Evolutionary conservation across 2,797 vertebrate genomes (phyloP), one percentile per base, ranked within the genome.

Genomic region (Apodemus agrarius): DNA sequence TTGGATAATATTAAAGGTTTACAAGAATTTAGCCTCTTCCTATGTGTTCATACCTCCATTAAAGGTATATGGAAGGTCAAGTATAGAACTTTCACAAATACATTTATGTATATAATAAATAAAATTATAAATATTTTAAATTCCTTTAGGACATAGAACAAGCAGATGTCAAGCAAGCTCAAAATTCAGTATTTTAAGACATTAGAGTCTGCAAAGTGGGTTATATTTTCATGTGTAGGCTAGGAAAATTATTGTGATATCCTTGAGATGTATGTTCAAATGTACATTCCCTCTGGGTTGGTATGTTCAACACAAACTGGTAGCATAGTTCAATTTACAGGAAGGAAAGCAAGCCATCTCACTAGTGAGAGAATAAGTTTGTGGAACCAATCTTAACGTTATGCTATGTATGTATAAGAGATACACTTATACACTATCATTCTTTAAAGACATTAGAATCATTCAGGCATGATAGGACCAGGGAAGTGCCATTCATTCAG

Each of bases 361-460:
- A 96, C 93, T 97, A 94, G 31, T 52, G 93, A 94, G 88, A 74
- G 13, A 95, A 95, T 95, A 96, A 94, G 91, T 96, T 75, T 76
- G 22, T 54, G 1, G 24, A 89, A n/a, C 17, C 43, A 94, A 67
- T 91, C 80, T 96, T 87, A 76, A 49, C 69, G 31, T 46, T 85
- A 37, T 82, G 72, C 80, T 43, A 3, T 52, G 94, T n/a, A n/a
- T n/a, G n/a, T n/a, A n/a, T 69, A 49, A 37, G 59, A 92, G 61
- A 26, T 78, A 37, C 59, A 54, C 34, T 84, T 81, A 95, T 34
- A 82, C 34, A 86, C 16, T 46, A 3, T 7, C 52, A 89, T 78
- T 90, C 54, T 90, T 95, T 57, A 95, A 95, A 80, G 49, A 87
- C n/a, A 89, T 76, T 40, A 65, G 17, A 89, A 74, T 88, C 31